phyloP scores from a whole-genome alignment of 2,888 invertebrate species.

The Torymus auratus region DNA sequence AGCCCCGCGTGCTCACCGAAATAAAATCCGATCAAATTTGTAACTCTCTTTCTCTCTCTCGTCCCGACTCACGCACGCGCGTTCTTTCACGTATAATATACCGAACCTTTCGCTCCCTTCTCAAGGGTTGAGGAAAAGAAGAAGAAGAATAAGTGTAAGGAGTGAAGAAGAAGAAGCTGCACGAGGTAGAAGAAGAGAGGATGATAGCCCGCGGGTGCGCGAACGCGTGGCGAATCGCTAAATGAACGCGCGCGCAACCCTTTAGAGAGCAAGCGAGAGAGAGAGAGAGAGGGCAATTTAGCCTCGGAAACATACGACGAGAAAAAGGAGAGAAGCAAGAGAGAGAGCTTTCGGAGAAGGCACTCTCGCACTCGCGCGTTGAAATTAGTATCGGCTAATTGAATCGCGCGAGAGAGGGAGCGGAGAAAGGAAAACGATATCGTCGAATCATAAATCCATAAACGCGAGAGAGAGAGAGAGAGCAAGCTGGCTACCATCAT shows the following conservation, averaged over 20 bases:
- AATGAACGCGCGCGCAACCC: conserved; percentile 63
- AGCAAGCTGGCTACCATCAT: conserved; percentile 29
- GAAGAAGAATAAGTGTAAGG: not conserved
- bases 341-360: conserved; percentile 4
- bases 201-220: conserved; percentile 62
- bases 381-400: conserved; percentile 57
- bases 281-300: conserved; percentile 37
- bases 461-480: conserved; percentile 10
- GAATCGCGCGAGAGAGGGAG: conserved; percentile 40
- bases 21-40: conserved; percentile 42
- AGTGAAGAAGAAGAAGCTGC: not conserved
- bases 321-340: not conserved
- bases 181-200: conserved; percentile 7
- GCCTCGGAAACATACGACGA: conserved; percentile 34
- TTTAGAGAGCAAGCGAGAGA: not conserved
- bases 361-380: not conserved
- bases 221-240: conserved; percentile 69
- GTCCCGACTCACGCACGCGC: not conserved
- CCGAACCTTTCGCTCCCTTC: no score
- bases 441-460: conserved; percentile 57
- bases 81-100: not conserved
- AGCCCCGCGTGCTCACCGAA: conserved; percentile 9
- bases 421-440: conserved; percentile 34
- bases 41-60: not conserved
- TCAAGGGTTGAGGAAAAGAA: not conserved